A percentile compares a stretch with the other conserved stretches of the same genome.
Evolutionary conservation across 2,113 vertebrate genomes (phyloP).

Genomic region (Cranoglanis bouderius): DNA sequence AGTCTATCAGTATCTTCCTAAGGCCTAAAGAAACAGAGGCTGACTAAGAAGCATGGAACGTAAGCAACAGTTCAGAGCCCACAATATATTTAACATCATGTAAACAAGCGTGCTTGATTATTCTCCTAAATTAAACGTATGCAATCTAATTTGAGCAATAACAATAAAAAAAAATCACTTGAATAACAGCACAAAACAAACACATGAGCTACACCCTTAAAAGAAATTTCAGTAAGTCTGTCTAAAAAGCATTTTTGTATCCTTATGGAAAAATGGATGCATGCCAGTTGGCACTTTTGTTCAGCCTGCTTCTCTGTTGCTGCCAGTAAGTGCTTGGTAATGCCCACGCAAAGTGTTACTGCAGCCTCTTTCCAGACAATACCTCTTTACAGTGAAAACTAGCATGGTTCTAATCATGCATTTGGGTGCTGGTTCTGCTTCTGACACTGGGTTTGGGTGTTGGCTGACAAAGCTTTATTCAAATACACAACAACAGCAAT

Average conservation of each 20-base stretch:
- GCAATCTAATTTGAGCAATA: neutral
- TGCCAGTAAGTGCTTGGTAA: slow-evolving; percentile 42
- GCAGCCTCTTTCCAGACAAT: slow-evolving; percentile 25
- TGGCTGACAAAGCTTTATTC: slow-evolving; percentile 1
- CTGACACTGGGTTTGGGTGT: neutral
- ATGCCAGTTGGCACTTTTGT: slow-evolving; percentile 15
- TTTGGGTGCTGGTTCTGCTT: neutral
- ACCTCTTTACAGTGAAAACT: slow-evolving; percentile 1
- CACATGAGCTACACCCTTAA: neutral
- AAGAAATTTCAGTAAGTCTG: neutral
- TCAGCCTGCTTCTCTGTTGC: slow-evolving; percentile 7
- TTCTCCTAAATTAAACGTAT: neutral
- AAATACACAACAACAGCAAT: neutral
- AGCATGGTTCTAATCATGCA: neutral
- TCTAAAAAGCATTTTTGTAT: slow-evolving; percentile 2
- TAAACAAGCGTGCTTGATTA: neutral
- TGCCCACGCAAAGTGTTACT: slow-evolving; percentile 24
- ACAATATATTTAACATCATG: neutral
- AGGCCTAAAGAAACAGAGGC: neutral
- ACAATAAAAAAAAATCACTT: neutral
- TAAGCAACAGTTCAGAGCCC: neutral
- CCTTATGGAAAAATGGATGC: neutral
- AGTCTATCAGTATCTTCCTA: too few species aligned
- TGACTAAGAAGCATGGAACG: neutral
- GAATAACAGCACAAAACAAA: neutral